Evolutionary conservation across 2,888 invertebrate genomes (phyloP).

Genomic region (Liopterus haemorrhoidalis): DNA sequence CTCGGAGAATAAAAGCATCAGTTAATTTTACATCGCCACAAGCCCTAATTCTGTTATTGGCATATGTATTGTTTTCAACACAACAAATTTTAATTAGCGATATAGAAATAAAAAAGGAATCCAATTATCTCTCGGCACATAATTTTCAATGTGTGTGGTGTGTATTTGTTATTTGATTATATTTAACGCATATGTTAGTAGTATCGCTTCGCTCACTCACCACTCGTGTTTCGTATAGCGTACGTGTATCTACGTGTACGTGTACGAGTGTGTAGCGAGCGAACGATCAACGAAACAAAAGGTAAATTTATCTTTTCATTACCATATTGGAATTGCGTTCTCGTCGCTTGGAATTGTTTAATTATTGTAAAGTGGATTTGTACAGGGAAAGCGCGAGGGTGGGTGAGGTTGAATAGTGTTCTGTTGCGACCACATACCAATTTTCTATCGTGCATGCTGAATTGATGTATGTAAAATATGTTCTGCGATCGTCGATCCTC

Average conservation of each 20-base stretch:
- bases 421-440: conserved; percentile 12
- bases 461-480: conserved; percentile 20
- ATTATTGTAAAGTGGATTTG: conserved; percentile 25
- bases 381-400: conserved; percentile 17
- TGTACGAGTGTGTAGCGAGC: conserved; percentile 6
- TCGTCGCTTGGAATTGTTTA: conserved; percentile 24
- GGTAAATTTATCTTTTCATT: conserved; percentile 24
- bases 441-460: conserved; percentile 19
- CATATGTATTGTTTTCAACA: conserved; percentile 22
- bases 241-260: not conserved
- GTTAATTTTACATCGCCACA: no score
- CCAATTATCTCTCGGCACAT: conserved; percentile 22
- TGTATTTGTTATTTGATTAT: conserved; percentile 23
- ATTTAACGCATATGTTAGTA: conserved; percentile 20
- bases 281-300: conserved; percentile 13
- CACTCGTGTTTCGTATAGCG: not conserved
- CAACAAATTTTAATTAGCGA: conserved; percentile 23
- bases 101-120: conserved; percentile 22
- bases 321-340: conserved; percentile 25
- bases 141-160: conserved; percentile 24
- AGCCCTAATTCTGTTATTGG: no score
- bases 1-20: no score
- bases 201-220: no score
- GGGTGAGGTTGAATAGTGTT: not conserved
- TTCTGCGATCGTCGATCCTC: conserved; percentile 3